phyloP scores from a whole-genome alignment of 2,888 invertebrate species.

The Ormyrus labotus region DNA sequence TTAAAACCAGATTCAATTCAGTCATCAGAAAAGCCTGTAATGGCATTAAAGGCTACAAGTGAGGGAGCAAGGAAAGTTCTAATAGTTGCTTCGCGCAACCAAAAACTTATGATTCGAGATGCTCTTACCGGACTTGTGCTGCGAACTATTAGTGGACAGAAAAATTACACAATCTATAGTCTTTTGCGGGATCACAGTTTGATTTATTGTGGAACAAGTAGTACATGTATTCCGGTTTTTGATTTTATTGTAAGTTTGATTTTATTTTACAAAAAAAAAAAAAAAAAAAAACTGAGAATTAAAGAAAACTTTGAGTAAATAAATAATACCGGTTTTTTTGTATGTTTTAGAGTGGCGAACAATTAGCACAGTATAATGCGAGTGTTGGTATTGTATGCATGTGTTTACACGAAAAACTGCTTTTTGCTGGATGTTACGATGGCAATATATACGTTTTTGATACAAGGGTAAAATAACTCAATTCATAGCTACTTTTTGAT shows the following conservation, averaged over 20 bases:
- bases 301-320: neutral
- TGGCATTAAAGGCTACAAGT: slow-evolving; percentile 83
- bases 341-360: slow-evolving; percentile 80
- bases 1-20: slow-evolving; percentile 73
- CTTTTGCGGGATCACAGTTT: slow-evolving; percentile 82
- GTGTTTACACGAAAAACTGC: slow-evolving; percentile 80
- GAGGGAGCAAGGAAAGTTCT: slow-evolving; percentile 85
- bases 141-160: slow-evolving; percentile 80
- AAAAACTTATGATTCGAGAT: slow-evolving; percentile 84
- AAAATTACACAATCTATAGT: slow-evolving; percentile 83
- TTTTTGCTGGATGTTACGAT: slow-evolving; percentile 87
- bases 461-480: slow-evolving; percentile 70
- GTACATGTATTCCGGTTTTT: slow-evolving; percentile 84
- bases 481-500: neutral
- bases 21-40: slow-evolving; percentile 82
- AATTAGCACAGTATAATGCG: slow-evolving; percentile 79
- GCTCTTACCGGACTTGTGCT: slow-evolving; percentile 83
- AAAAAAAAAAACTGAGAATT: neutral
- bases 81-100: slow-evolving; percentile 83
- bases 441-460: slow-evolving; percentile 86
- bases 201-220: slow-evolving; percentile 87
- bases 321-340: slow-evolving; percentile 29
- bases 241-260: slow-evolving; percentile 83
- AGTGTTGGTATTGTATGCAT: slow-evolving; percentile 86
- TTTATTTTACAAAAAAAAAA: slow-evolving; percentile 3